phyloP scores from a whole-genome alignment of 2,888 invertebrate species.

The Drosophila gaucha region DNA sequence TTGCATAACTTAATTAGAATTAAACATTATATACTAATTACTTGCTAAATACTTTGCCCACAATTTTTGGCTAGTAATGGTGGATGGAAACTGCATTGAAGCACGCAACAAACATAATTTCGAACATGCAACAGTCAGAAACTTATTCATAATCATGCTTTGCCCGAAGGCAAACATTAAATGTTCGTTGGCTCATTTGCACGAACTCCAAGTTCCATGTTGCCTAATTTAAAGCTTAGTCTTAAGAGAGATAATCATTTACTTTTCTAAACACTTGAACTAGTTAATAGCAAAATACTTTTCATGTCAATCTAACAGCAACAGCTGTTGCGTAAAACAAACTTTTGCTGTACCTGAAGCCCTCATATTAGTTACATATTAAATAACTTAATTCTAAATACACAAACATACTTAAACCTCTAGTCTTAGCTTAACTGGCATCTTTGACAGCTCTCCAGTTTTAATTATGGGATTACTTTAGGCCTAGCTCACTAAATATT shows the following conservation, averaged over 20 bases:
- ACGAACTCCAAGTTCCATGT: constrained; percentile 41
- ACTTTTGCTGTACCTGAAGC: too few relatives aligned
- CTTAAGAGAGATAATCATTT: constrained; percentile 44
- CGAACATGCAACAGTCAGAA: constrained; percentile 14
- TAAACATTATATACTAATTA: constrained; percentile 30
- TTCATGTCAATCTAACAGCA: constrained; percentile 5
- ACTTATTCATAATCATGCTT: constrained; percentile 17
- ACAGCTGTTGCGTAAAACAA: background rate
- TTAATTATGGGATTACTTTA: constrained; percentile 24
- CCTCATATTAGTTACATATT: too few relatives aligned
- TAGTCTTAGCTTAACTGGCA: background rate
- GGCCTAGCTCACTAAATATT: background rate
- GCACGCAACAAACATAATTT: constrained; percentile 39
- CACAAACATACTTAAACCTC: too few relatives aligned
- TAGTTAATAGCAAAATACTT: background rate
- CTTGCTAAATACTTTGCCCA: constrained; percentile 25
- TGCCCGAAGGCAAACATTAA: background rate
- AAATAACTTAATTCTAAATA: too few relatives aligned
- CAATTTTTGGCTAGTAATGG: background rate
- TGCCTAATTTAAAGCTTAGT: constrained; percentile 24
- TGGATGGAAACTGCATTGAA: constrained; percentile 23
- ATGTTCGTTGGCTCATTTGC: constrained; percentile 28
- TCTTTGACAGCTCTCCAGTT: background rate
- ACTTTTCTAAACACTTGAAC: constrained; percentile 1
- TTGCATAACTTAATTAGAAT: constrained; percentile 32